Percentiles rank a stretch among this genome's conserved stretches.
These are phyloP conservation scores for Oreochromis tanganicae DNA, from an alignment of 2,113 vertebrate species.

Conservation along the genomic window DNA sequence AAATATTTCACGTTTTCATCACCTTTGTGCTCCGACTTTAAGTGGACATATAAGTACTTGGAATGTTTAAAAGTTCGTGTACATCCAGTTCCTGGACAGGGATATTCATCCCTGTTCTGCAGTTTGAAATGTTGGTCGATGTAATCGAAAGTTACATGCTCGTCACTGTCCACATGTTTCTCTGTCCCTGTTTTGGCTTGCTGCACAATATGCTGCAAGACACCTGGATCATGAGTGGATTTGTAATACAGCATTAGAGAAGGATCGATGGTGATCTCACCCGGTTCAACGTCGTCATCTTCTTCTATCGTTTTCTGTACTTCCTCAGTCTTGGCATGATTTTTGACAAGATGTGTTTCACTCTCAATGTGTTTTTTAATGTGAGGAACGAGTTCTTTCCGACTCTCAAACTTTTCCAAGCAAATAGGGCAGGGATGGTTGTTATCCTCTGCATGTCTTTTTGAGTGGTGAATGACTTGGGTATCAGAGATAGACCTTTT, in stretches of 20 bases:
- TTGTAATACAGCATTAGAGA: conserved; percentile 72
- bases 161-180: conserved; percentile 61
- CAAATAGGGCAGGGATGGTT: conserved; percentile 89
- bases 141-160: conserved; percentile 86
- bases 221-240: conserved; percentile 74
- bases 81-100: conserved; percentile 88
- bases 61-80: conserved; percentile 89
- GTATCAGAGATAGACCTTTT: conserved; percentile 83
- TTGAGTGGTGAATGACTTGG: conserved; percentile 89
- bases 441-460: conserved; percentile 84
- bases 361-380: conserved; percentile 84
- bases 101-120: conserved; percentile 90
- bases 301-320: conserved; percentile 27
- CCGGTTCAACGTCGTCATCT: conserved; percentile 68
- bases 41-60: conserved; percentile 91
- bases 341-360: conserved; percentile 65
- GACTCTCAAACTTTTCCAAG: conserved; percentile 82
- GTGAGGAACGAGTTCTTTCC: conserved; percentile 85
- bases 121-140: conserved; percentile 79
- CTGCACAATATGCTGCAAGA: conserved; percentile 66
- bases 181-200: conserved; percentile 60
- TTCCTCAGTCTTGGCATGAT: conserved; percentile 63
- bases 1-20: conserved; percentile 92
- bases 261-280: conserved; percentile 67
- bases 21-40: conserved; percentile 86